phyloP scores from a whole-genome alignment of 1,140 invertebrate genomes.

The Octopus bimaculoides region DNA sequence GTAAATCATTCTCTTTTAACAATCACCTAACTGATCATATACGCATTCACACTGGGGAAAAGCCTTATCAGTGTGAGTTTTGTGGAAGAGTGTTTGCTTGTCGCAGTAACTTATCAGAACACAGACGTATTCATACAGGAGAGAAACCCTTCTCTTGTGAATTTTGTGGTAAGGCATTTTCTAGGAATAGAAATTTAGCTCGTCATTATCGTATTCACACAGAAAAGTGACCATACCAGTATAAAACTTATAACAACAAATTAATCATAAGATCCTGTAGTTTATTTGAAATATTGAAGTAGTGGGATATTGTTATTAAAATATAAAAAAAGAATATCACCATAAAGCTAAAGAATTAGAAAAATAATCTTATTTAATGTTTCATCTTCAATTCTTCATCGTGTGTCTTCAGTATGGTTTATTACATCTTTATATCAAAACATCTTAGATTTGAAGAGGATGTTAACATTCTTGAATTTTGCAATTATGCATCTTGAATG shows the following conservation, averaged over 20 bases:
- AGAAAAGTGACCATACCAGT: neutral
- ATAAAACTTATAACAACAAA: neutral
- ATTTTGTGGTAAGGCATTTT: conserved; percentile 50
- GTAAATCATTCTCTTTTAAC: neutral
- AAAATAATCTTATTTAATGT: too few species aligned
- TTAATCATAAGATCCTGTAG: neutral
- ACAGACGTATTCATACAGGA: conserved; percentile 52
- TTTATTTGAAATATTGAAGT: too few species aligned
- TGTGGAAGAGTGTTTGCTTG: neutral
- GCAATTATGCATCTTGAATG: too few species aligned
- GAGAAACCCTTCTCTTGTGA: conserved; percentile 57
- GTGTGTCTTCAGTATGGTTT: too few species aligned
- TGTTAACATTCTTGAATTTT: too few species aligned
- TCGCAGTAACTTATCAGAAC: neutral
- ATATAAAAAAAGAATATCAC: too few species aligned
- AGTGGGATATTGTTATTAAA: too few species aligned
- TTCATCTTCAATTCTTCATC: too few species aligned
- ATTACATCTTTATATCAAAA: too few species aligned
- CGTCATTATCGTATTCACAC: conserved; percentile 11
- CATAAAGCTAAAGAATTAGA: too few species aligned
- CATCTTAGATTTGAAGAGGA: too few species aligned
- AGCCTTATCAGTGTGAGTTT: neutral
- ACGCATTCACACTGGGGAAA: neutral
- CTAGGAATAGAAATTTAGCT: conserved; percentile 53
- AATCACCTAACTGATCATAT: neutral